Evolutionary conservation across 1,140 invertebrate genomes (phyloP), one percentile per base, ranked within the genome.

Genomic region (Dreissena polymorpha): DNA sequence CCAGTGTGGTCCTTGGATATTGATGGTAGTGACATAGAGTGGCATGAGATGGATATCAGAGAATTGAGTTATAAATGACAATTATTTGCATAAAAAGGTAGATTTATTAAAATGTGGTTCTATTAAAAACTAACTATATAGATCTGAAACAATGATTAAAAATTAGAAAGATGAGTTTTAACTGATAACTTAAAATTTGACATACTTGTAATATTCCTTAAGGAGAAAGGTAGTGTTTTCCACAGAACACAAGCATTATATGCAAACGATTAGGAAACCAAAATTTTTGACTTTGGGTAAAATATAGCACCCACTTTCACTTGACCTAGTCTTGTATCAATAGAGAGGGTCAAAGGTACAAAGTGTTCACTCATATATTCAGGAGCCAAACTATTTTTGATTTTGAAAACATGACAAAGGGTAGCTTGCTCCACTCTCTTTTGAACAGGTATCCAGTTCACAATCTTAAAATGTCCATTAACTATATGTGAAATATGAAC

Each of bases 381-480:
- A 39, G 39, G 39, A 39, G 25, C 64, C 27, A 71, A 18, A 27
- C 60, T 18, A 71, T 69, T 27, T 57, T 79, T 13, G 29, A 67
- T 49, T 21, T 78, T 68, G 57, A 78, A 69, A 50, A 78, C 53
- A 67, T 70, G 27, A 53, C 53, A 49, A 18, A 70, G 65, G 27
- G 13, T 71, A 57, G 53, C 50, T n/a, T 29, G 49, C 39, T 79
- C 67, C 6, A 71, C 77, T 71, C 51, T 68, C 16, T 69, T 78
- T 12, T 67, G 21, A 18, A 79, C 53, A 60, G 67, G 67, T 60
- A 79, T 50, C 67, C 77, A 71, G 25, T 71, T 79, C 49, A 79
- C n/a, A 68, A 63, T 21, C 16, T 10, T 21, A 71, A 71, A 79
- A n/a, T 79, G 77, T 23, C 78, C 21, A 18, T 75, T 69, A 23